Evolutionary conservation across 2,113 vertebrate species (phyloP), one percentile per base, ranked within the genome.

Genomic region (Pluvianellus socialis): DNA sequence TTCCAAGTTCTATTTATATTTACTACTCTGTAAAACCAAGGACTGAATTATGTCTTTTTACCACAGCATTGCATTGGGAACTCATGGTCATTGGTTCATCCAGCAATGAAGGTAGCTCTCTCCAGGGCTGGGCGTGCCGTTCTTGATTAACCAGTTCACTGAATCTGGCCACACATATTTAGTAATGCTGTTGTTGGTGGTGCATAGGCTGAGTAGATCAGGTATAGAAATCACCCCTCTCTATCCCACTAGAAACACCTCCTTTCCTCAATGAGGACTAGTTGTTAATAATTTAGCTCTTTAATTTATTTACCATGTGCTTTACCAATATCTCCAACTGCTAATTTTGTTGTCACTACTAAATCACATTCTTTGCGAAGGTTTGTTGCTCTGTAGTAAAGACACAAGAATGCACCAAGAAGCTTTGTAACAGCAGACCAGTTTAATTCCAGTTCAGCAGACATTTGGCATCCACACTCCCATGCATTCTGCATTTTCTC

Each of bases 171-270:
- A 38, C 40, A 52, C 8, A 9, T 44, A 84, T 86, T 70, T 61
- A 27, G 12, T 70, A 24, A 65, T 27, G 11, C 8, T 61, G 0
- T 8, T 65, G 12, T 0, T 86, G 12, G 0, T 55, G 44, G 3
- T 28, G n/a, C 4, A 44, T 4, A 5, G 32, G 5, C 20, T 65
- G 33, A 38, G 7, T 20, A 30, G 33, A 47, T 88, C 28, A 45
- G 4, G 12, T 52, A 4, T 15, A 47, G 49, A 70, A 86, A 79
- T 61, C 32, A 22, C 3, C 28, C 7, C 9, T 79, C 14, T 33
- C 9, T 14, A 32, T 59, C 42, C 47, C 20, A 42, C 19, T 19
- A 72, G 42, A 86, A 90, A 22, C 22, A 50, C 23, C 6, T 68
- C 8, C 71, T 89, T 72, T 70, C 35, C 30, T 22, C 19, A 20